Evolutionary conservation across 2,797 vertebrate species (phyloP).

Genomic region (Sebastes ruberrimus): DNA sequence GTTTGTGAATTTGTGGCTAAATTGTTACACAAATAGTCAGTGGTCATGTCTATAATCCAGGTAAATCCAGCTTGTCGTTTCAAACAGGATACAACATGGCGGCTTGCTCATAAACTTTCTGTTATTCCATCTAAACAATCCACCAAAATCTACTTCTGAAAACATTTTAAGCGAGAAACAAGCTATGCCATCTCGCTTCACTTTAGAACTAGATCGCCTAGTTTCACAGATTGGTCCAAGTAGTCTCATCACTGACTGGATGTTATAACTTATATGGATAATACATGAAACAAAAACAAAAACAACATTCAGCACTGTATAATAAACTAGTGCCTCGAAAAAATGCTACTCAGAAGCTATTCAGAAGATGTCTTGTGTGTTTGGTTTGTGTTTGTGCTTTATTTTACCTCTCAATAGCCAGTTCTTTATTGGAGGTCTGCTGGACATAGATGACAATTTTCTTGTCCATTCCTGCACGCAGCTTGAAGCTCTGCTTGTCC

Average conservation of each 20-base stretch:
- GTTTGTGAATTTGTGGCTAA: no score
- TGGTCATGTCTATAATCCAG: no score
- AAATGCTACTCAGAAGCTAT: background rate
- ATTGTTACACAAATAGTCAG: no score
- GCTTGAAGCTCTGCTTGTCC: slow-evolving; percentile 97
- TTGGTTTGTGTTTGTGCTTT: background rate
- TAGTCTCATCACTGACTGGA: background rate
- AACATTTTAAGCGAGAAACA: no score
- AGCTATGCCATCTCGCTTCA: no score
- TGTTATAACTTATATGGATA: background rate
- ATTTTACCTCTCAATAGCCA: slow-evolving; percentile 95
- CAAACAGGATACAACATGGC: no score
- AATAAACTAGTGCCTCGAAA: background rate
- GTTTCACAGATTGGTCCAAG: no score
- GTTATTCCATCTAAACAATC: no score
- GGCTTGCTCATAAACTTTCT: no score
- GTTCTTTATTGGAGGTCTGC: slow-evolving; percentile 97
- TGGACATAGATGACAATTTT: slow-evolving; percentile 98
- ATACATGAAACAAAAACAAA: background rate
- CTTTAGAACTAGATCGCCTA: no score
- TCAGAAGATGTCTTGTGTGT: background rate
- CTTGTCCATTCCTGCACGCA: slow-evolving; percentile 97
- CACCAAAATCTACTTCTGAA: no score
- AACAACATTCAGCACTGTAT: background rate
- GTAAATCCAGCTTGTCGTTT: no score